Evolutionary conservation across 2,113 vertebrate genomes (phyloP), one percentile per base, ranked within the genome.

Genomic region (Caranx melampygus): DNA sequence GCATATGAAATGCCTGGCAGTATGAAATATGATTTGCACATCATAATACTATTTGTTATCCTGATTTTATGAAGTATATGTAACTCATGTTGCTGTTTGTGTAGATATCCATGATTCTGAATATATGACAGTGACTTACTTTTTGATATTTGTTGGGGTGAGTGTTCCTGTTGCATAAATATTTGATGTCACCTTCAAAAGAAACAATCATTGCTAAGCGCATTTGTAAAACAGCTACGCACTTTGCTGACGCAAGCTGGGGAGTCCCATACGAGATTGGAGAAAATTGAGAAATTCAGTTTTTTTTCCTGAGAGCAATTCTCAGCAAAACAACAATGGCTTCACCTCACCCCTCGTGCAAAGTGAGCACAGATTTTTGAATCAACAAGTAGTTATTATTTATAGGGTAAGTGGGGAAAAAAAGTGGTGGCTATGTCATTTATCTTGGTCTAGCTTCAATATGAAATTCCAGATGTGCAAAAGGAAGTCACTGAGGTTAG

Each of bases 181-280:
- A 87, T 87, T 89, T 89, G 59, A 91, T 89, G 63, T 63, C 70
- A 66, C 72, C 58, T 80, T 64, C 40, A 79, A 83, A 78, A 88
- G 74, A 82, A 77, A 61, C 71, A 73, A 81, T 86, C 78, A 79
- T 75, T 79, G 64, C 54, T 83, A 78, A 82, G 73, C 75, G 49
- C 64, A 62, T 80, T 81, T 90, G 64, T 31, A 79, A 83, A 79
- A 68, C 58, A 54, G 54, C 82, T 55, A 11, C 64, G 31, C 33
- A 31, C 62, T 54, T 67, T 73, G 67, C 78, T 79, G 75, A 89
- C 59, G 68, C 45, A 62, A 81, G 59, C 81, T 12, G 45, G 47
- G 66, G 73, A 73, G 69, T 51, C 64, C 64, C 70, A 60, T 20
- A 68, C 58, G 68, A 84, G 67, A 75, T 66, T 49, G 79, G 62